Evolutionary conservation across 2,113 vertebrate species (phyloP).

Genomic region (Patagioenas fasciata): DNA sequence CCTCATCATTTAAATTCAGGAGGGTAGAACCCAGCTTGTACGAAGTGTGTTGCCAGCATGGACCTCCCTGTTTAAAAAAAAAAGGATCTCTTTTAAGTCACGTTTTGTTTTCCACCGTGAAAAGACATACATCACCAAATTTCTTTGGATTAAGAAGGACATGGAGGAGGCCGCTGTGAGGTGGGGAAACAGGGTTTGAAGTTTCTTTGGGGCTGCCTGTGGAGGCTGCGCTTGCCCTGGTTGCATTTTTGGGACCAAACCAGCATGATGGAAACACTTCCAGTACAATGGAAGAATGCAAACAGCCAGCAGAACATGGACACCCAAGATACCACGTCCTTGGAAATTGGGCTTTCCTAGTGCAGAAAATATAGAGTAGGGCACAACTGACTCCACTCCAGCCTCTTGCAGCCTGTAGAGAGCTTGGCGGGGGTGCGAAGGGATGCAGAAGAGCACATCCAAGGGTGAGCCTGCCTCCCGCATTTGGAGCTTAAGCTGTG

Average conservation of each 20-base stretch:
- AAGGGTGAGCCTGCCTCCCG: background rate
- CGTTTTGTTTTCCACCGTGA: background rate
- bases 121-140: background rate
- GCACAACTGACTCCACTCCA: fast-evolving
- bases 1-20: background rate
- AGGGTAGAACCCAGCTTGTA: background rate
- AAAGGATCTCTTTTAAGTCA: background rate
- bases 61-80: background rate
- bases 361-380: background rate
- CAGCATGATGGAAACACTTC: background rate
- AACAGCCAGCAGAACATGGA: background rate
- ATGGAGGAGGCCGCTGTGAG: background rate
- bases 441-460: background rate
- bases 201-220: background rate
- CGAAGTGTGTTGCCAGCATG: background rate
- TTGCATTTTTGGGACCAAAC: background rate
- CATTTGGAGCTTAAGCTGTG: background rate
- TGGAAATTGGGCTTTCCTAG: background rate
- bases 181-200: background rate
- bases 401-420: background rate
- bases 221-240: background rate
- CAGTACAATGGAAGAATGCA: background rate
- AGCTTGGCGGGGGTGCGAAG: background rate
- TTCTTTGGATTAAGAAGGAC: background rate
- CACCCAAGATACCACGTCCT: background rate